Evolutionary conservation across 2,888 invertebrate genomes (phyloP).

Genomic region (Clepsis dumicolana): DNA sequence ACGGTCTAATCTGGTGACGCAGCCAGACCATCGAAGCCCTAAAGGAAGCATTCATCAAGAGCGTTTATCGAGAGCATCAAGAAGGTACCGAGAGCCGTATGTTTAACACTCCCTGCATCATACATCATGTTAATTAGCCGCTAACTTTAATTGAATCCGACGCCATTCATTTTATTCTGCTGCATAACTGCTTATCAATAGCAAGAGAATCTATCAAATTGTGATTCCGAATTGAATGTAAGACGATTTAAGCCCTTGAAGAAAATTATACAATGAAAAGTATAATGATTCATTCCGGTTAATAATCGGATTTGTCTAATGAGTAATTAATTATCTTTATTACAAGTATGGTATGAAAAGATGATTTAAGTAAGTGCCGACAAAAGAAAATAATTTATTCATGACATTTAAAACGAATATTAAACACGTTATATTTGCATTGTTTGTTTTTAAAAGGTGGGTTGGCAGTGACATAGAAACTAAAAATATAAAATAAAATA

Average conservation of each 20-base stretch:
- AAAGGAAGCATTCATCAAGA: no score
- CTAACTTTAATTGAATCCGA: not conserved
- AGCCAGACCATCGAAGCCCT: no score
- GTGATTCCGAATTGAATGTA: not conserved
- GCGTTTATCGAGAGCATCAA: no score
- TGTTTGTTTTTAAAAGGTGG: not conserved
- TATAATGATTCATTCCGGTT: not conserved
- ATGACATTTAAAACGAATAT: not conserved
- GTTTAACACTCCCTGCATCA: not conserved
- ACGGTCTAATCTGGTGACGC: no score
- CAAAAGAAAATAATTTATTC: slow-evolving; percentile 1
- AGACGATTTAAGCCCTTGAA: not conserved
- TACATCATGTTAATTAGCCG: not conserved
- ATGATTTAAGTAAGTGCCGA: not conserved
- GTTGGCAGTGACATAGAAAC: not conserved
- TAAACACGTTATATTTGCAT: not conserved
- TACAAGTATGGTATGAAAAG: not conserved
- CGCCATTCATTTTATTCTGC: not conserved
- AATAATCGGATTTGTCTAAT: not conserved
- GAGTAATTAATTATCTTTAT: not conserved
- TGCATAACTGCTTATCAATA: not conserved
- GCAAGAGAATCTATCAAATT: not conserved
- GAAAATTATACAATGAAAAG: not conserved
- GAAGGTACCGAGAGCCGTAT: no score
- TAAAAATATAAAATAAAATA: not conserved